Evolutionary conservation across 2,797 vertebrate species (phyloP), one percentile per base, ranked within the genome.

Genomic region (Diplodus sargus): DNA sequence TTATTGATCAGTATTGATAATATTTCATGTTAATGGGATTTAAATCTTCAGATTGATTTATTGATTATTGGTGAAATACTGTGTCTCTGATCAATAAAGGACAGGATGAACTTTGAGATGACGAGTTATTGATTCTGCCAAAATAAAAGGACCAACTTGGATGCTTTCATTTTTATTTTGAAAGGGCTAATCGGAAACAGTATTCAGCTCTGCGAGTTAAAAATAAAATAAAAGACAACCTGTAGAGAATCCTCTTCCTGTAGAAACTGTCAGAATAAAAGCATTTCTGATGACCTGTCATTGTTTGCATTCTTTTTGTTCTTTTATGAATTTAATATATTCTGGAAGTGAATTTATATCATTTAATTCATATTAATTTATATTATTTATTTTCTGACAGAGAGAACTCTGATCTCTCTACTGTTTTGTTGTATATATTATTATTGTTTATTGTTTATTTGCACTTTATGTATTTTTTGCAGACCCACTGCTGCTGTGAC

Each of bases 51-150:
- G 13, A 23, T 42, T 63, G 64, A 64, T 69, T 10, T 52, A 20
- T 28, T 63, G 51, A 59, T 65, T 23, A n/a, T 8, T 16, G 28
- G 53, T 39, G 3, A 13, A 18, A 53, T 53, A 11, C 34, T 53
- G 49, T 47, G 22, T 61, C 20, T 78, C 25, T 49, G 42, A 66
- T 69, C 60, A 79, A 71, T 70, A 83, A 83, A 79, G 39, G 6
- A 5, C 6, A 9, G 18, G 10, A 79, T 2, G 2, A 69, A 14
- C 20, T 62, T 1, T 56, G 4, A 17, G 30, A 17, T 48, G 4
- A 18, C 17, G 16, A 47, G 3, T 52, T 14, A 45, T 57, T 63
- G 22, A 54, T 16, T n/a, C 28, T 49, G 5, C 6, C 6, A 20
- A 28, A 45, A 68, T 15, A 56, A 56, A 68, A 23, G 48, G 4